Evolutionary conservation across 2,888 invertebrate species (phyloP).

Genomic region (Tipula unca): DNA sequence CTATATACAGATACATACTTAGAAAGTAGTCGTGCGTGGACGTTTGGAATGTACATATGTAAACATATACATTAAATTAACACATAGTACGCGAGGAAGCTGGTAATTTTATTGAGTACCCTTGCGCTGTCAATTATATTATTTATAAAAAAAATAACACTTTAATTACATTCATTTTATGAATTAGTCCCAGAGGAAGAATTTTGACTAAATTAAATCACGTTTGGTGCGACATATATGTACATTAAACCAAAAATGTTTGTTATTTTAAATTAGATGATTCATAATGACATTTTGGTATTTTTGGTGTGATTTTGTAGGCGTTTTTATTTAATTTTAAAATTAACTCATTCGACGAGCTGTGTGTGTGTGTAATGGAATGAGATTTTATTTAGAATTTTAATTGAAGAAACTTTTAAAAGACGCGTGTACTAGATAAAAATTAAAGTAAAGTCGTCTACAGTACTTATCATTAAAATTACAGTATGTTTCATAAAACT

Average conservation of each 20-base stretch:
- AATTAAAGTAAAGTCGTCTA: not conserved
- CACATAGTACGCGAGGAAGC: not conserved
- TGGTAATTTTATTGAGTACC: not conserved
- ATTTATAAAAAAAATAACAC: not conserved
- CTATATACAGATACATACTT: not conserved
- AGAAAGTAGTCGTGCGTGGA: too few species aligned
- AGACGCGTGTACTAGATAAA: not conserved
- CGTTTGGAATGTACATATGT: not conserved
- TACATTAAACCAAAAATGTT: not conserved
- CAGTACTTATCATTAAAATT: too few species aligned
- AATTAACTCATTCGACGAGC: not conserved
- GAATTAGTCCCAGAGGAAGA: not conserved
- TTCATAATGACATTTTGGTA: conserved; percentile 8
- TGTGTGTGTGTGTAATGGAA: not conserved
- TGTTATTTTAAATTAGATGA: not conserved
- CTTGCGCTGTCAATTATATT: not conserved
- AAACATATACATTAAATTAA: too few species aligned
- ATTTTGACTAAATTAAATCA: not conserved
- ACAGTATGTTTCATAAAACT: too few species aligned
- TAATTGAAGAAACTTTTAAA: not conserved
- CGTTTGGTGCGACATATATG: not conserved
- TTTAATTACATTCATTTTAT: conserved; percentile 9
- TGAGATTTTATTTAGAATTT: not conserved
- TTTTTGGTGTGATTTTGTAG: not conserved
- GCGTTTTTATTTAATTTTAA: not conserved